Base-by-base conservation (phyloP, 2,888 invertebrate genomes). In the Caenorhabditis sp. region DNA sequence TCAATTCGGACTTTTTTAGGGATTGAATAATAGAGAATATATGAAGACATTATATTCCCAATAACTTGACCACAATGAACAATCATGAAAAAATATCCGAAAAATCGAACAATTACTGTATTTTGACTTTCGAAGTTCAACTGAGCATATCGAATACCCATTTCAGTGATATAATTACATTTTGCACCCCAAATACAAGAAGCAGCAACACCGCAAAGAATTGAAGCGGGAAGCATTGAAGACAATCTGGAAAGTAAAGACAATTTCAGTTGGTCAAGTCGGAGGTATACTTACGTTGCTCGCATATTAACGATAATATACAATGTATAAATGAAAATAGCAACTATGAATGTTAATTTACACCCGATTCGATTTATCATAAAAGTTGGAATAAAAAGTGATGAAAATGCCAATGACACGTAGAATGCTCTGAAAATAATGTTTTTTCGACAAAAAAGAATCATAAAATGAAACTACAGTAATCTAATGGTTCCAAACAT, bases 101-200 rank as follows among this genome's bases (percentile, higher is more conserved):
- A 97, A 91, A 97, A 97, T 86, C 83, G 90, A 68, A 95, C 95
- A 83, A 97, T 94, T 83, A 95, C 94, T 23, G 94, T 94, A 88
- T 78, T 95, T 94, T 63, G 94, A 92, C 31, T 88, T 83, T 88
- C 88, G 26, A 85, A 93, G 74, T 95, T 87, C 57, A 89, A 90
- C 87, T 93, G 93, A 20, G 96, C 94, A 90, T 94, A 94, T 81
- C 93, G 92, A 76, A 94, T 93, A 57, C 95, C 96, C 53, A 93
- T 94, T 90, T 95, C 94, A 17, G 97, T 97, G 76, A 97, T 91
- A 88, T 97, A 97, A 1, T 95, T 95, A 70, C 97, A 96, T 89
- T 97, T 95, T n/a, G 97, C 94, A 0, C 95, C 94, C 97, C 97
- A 97, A 92, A 97, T 93, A 59, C 96, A 96, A 0, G 96, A 96